Evolutionary conservation across 1,140 invertebrate species (phyloP), one percentile per base, ranked within the genome.

Genomic region (silkworm (Bombyx mori)): DNA sequence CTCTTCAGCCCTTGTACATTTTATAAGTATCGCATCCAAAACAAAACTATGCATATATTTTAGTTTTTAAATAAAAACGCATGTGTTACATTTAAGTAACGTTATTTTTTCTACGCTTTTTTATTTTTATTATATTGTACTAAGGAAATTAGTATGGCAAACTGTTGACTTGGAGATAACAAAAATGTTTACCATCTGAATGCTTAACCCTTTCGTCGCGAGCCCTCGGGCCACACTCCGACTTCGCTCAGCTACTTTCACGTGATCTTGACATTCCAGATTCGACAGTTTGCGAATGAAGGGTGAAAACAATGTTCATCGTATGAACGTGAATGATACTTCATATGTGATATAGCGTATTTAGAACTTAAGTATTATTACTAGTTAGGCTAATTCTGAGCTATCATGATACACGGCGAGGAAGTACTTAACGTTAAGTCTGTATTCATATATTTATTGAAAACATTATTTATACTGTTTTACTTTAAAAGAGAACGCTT

Each of bases 261-360:
- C 48, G n/a, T 10, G 42, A 52, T 52, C 54, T 54, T 71, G 71
- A 75, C 75, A 69, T 64, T 64, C 68, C 60, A 66, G 55, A 70
- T 64, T 72, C 66, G 64, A 77, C 69, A 79, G 81, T 76, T 79
- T 84, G 72, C 73, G 63, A 60, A 55, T 68, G 53, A 62, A 65
- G 68, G 62, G 63, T 61, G 60, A 54, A 73, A 81, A 73, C 71
- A 75, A 79, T 80, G 77, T 75, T 76, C 68, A 77, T 68, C 46
- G 62, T 71, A 60, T 65, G 73, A 66, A 58, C 75, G 76, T 74
- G 65, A 62, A 82, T 82, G 76, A 80, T 84, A 80, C 71, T 77
- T 82, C 73, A 78, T 77, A 75, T 86, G 83, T 86, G 83, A 86
- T 86, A 86, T 84, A 84, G 72, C 35, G 61, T 79, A 77, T 68